Base-by-base conservation (phyloP, 2,797 vertebrate species). In the Cynodonichthys magdalenae region DNA sequence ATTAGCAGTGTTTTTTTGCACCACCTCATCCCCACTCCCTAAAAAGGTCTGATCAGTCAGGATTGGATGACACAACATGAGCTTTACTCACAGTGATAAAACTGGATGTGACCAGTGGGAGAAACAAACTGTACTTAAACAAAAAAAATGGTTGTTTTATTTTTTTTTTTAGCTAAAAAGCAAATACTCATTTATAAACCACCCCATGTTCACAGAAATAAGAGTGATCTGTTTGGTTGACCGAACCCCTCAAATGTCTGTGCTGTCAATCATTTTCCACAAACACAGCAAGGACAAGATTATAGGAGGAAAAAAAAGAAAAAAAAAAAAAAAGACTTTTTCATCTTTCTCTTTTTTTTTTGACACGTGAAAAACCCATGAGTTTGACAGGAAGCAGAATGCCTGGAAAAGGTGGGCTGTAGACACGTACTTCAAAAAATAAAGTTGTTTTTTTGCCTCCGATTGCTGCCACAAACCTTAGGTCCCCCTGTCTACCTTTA, bases 251-350 rank as follows among this genome's bases (percentile, higher is more conserved):
- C 53, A 55, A 63, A 65, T 51, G 29, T 52, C 42, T 55, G 68
- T 77, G 78, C 72, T 41, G 59, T 74, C 68, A 59, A 78, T 81
- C 76, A 83, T 75, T 63, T 80, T 87, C 68, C 79, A 84, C 69
- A 78, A 60, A 82, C 75, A 76, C 79, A 77, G 75, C 68, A 51
- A 85, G 90, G 82, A 72, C 71, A 62, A 74, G 66, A 74, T 76
- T 75, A 85, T 74, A 82, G 77, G 77, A 77, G 66, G 63, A 61
- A 69, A 79, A 45, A 46, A 59, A 70, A 53, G 3, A 66, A 65
- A 61, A 69, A 79, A 45, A 46, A 59, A 70, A 53, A 24, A 36
- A 36, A 2, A 9, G 71, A 63, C 52, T 61, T 61, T 44, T 65
- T 60, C 53, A 52, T 53, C 19, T 34, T 72, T 67, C 53, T 5